Evolutionary conservation across 2,113 vertebrate genomes (phyloP).

Genomic region (Neodon shergylaensis): DNA sequence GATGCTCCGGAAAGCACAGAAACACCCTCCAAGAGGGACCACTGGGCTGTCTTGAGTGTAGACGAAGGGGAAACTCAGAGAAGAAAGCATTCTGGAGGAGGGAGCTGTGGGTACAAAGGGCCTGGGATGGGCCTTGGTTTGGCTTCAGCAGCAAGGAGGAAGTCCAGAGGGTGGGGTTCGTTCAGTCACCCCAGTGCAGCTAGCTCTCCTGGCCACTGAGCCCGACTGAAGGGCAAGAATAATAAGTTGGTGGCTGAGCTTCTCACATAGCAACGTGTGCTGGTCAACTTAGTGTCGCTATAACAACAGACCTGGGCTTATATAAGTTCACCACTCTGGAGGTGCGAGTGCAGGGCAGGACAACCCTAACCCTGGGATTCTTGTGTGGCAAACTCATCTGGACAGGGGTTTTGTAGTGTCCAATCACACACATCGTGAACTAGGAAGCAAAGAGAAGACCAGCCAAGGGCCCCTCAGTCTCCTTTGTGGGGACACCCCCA

Average conservation of each 20-base stretch:
- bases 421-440: neutral
- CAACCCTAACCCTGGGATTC: neutral
- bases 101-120: neutral
- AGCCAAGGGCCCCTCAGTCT: neutral
- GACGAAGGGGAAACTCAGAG: neutral
- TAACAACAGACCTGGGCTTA: neutral
- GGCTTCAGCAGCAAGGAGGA: neutral
- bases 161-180: rapidly evolving
- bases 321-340: neutral
- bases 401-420: neutral
- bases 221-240: neutral
- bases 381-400: too few species aligned
- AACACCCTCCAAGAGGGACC: neutral
- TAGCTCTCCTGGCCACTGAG: neutral
- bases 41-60: neutral
- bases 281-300: neutral
- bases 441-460: neutral
- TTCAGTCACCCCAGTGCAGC: neutral
- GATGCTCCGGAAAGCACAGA: neutral
- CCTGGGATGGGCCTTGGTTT: neutral
- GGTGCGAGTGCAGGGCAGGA: neutral
- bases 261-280: neutral
- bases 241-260: neutral
- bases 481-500: neutral
- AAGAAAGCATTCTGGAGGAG: neutral